Base-by-base conservation (phyloP, 2,797 vertebrate genomes). In the Myotis findleyi region DNA sequence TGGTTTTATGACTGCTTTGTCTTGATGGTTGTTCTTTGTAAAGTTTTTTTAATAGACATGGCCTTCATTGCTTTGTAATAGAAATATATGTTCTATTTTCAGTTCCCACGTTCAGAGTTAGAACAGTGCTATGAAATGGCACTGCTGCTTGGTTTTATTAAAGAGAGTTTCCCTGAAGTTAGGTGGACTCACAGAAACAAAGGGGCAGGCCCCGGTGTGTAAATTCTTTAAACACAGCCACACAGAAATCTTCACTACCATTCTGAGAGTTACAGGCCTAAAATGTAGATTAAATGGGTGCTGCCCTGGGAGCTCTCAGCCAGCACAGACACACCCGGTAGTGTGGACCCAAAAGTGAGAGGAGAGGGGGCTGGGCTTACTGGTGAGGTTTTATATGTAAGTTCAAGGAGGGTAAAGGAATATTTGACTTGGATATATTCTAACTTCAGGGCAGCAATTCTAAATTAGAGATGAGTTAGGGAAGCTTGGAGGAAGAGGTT, bases 1-100 rank as follows among this genome's bases (percentile, higher is more conserved):
- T 86, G 59, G 51, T 80, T 96, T 93, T 92, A 86, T 83, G 57
- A 38, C 77, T 88, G 21, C 0, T 1, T 96, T 77, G 36, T 93
- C 83, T 92, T 64, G 66, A 79, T 89, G 66, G 62, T 86, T 2
- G 8, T 87, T 84, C 41, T 84, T 77, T 87, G 64, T 91, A 47
- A 91, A 94, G 49, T 85, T 93, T 96, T 95, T 96, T 93, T 49
- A 18, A 76, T 76, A 71, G 82, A 93, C 93, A 93, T 91, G 91
- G n/a, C 71, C 88, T 96, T 95, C 89, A 93, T 94, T 87, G 38
- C 62, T 93, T 93, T 51, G 84, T 95, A 87, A 89, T 95, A 75
- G 95, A 81, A 95, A 72, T 91, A 91, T 94, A 87, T 93, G 95
- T 87, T 97, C 97, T 95, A 89, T 91, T 95, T 97, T 95, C 76